phyloP scores from a whole-genome alignment of 2,797 vertebrate genomes.

The Bryconaethiops microstoma region DNA sequence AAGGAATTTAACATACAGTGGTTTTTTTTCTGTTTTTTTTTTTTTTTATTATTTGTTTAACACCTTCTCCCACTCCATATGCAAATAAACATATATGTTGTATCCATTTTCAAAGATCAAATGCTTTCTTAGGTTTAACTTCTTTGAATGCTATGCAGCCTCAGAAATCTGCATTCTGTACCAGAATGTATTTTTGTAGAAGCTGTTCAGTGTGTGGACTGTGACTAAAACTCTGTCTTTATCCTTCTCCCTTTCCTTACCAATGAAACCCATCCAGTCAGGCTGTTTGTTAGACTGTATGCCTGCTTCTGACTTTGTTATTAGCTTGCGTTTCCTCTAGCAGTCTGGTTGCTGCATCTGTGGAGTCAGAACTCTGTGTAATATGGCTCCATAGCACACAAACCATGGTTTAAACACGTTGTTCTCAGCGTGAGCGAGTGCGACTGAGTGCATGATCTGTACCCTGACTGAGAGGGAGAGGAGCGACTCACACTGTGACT shows the following conservation, averaged over 20 bases:
- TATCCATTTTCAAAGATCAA: neutral
- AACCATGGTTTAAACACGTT: neutral
- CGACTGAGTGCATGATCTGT: neutral
- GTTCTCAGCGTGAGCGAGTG: constrained; percentile 3
- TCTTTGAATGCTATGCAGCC: neutral
- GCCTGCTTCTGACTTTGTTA: neutral
- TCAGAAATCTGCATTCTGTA: no score
- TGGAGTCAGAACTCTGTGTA: neutral
- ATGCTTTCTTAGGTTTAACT: constrained; percentile 1
- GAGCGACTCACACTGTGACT: neutral
- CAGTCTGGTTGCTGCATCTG: neutral
- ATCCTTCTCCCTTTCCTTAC: neutral
- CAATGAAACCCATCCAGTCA: neutral
- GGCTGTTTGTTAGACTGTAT: neutral
- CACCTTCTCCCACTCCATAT: no score
- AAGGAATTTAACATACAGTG: no score
- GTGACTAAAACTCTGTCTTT: neutral
- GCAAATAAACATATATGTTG: no score
- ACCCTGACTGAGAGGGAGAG: neutral
- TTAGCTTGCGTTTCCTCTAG: neutral
- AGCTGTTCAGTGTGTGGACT: constrained; percentile 13
- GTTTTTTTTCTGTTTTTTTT: no score
- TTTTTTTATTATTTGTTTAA: no score
- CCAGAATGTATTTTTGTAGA: neutral
- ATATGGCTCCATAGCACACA: neutral